Evolutionary conservation across 2,797 vertebrate species (phyloP), one percentile per base, ranked within the genome.

Genomic region (Loris lydekkerianus): DNA sequence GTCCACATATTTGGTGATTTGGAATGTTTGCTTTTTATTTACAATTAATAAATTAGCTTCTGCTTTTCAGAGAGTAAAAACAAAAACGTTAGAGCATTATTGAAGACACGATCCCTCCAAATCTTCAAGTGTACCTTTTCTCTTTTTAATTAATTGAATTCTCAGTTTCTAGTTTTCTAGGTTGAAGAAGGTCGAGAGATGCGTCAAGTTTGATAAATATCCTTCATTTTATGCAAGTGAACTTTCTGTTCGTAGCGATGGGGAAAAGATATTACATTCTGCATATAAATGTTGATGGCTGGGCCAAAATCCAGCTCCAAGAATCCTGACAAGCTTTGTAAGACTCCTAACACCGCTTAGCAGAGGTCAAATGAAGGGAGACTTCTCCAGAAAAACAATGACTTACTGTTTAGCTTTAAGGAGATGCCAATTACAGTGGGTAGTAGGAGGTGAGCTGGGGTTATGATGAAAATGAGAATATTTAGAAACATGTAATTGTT

Each of bases 401-500:
- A 17, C 0, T 1, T 67, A 17, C 58, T 97, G 96, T 97, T 89
- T 76, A 89, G 95, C 20, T 92, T 73, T 92, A 43, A 95, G 82
- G 94, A 95, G 81, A 81, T 95, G 82, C 96, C 80, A 94, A 31
- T 94, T 96, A 8, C 31, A 87, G 84, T 11, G 2, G 61, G 86
- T 63, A 43, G 95, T 87, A 29, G 94, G 94, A 77, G 95, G 96
- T 96, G 86, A 97, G 77, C 86, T 40, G 65, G 90, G 96, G 93
- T 87, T 93, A 94, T 75, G 82, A 91, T 97, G 95, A 82, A 96
- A 97, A 96, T 67, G 83, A 93, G 94, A 89, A 43, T 96, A 96
- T 97, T 95, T 97, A 96, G 96, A 97, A 96, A 95, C 93, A 72
- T 85, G 86, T 85, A 92, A 94, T 93, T 97, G 89, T 97, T 93